Conservation (phyloP, 2,113 vertebrate species). For the Leucopsar rothschildi region DNA sequence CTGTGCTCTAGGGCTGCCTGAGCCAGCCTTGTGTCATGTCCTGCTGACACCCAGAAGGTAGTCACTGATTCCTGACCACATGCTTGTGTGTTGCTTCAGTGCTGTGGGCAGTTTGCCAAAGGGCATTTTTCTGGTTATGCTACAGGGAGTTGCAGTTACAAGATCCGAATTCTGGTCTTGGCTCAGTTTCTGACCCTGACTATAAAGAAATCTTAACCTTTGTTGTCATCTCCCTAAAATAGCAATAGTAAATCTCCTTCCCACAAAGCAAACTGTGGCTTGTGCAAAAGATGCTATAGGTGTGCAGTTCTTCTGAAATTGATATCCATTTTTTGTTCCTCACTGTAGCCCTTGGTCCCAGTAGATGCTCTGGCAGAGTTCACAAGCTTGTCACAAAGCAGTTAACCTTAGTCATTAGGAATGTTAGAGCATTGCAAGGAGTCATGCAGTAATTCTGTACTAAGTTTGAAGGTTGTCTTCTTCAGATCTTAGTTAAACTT, state of each 20-base stretch:
- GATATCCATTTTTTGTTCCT: not conserved
- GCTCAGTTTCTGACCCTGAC: not conserved
- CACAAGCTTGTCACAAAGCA: not conserved
- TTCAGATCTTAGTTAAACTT: not conserved
- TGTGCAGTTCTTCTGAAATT: not conserved
- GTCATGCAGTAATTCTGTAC: not conserved
- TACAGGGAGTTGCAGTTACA: not conserved
- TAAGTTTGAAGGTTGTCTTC: not conserved
- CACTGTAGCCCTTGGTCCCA: not conserved
- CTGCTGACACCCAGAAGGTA: accelerated
- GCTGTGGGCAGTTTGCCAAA: not conserved
- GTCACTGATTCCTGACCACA: not conserved
- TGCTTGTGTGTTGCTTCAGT: not conserved
- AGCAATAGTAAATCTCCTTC: not conserved
- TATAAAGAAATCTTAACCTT: not conserved
- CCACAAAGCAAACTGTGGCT: not conserved
- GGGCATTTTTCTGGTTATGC: not conserved
- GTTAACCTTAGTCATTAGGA: not conserved
- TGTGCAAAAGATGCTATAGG: not conserved
- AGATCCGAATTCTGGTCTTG: not conserved
- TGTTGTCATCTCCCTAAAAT: not conserved
- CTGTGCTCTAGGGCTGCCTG: not conserved
- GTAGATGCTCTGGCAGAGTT: not conserved
- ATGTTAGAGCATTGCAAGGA: not conserved
- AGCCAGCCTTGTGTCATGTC: not conserved